Percentiles rank a stretch among this genome's conserved stretches.
Conservation (phyloP, 1,140 invertebrate genomes). For the Platorchestia sp. region DNA sequence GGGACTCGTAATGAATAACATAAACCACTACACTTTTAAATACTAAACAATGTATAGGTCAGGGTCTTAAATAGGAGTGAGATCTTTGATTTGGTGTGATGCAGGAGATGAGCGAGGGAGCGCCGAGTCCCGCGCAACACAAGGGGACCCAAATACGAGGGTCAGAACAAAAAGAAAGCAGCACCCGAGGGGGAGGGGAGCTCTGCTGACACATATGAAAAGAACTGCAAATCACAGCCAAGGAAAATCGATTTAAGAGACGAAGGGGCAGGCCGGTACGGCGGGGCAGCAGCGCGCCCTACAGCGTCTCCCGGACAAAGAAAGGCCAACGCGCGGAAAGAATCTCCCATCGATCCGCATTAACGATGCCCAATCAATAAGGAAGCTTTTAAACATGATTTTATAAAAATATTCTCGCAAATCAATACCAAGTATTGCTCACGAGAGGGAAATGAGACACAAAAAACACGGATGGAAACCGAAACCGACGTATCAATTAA, state of each 20-base stretch:
- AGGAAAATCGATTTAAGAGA: conserved; percentile 1
- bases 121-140: neutral
- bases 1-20: too few species aligned
- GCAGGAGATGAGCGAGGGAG: neutral
- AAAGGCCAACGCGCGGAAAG: neutral
- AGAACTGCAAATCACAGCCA: conserved; percentile 6
- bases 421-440: neutral
- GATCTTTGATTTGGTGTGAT: neutral
- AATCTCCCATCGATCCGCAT: neutral
- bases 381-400: neutral
- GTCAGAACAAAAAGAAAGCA: neutral
- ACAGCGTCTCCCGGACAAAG: neutral
- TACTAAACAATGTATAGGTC: too few species aligned
- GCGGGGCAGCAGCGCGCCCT: neutral
- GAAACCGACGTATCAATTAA: too few species aligned
- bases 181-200: neutral
- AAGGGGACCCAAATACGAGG: neutral
- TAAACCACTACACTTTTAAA: too few species aligned
- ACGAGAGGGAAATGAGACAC: neutral
- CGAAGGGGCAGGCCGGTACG: neutral
- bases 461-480: neutral
- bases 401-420: neutral
- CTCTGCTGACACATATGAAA: conserved; percentile 7
- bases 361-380: neutral
- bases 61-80: neutral